Conservation (phyloP, 1,140 invertebrate genomes). For the Eciton burchellii region DNA sequence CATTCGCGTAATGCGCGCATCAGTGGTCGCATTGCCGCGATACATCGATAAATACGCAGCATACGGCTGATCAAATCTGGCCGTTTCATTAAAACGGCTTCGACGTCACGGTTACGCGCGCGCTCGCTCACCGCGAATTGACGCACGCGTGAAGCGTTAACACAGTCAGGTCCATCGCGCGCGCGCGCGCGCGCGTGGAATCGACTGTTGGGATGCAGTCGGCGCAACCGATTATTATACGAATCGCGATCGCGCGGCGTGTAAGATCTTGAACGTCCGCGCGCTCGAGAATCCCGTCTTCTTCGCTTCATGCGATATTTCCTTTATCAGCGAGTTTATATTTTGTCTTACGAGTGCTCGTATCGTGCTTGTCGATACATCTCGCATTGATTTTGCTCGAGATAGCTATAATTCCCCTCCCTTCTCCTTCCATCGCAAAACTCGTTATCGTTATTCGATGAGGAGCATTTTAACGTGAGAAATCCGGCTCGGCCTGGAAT, state of each 20-base stretch:
- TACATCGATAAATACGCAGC: constrained; percentile 18
- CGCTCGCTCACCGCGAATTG: not conserved
- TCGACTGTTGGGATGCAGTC: not conserved
- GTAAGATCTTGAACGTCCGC: not conserved
- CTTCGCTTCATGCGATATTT: not conserved
- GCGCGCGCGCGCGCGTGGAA: no score
- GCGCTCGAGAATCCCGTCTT: not conserved
- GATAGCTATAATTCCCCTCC: not conserved
- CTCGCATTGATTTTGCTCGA: no score
- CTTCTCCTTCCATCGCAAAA: not conserved
- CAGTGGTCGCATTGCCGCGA: not conserved
- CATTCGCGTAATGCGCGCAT: not conserved
- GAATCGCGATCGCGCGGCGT: constrained; percentile 1
- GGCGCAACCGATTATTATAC: constrained; percentile 28
- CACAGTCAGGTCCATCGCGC: not conserved
- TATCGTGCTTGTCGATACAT: no score
- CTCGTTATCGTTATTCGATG: not conserved
- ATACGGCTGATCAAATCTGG: constrained; percentile 25
- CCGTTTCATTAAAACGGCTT: constrained; percentile 42
- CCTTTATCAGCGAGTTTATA: not conserved
- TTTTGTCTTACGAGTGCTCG: not conserved
- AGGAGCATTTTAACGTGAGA: constrained; percentile 26
- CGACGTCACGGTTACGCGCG: not conserved
- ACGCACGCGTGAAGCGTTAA: constrained; percentile 5
- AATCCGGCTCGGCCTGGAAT: constrained; percentile 25